Evolutionary conservation across 2,888 invertebrate species (phyloP).

Genomic region (Teleiodes luculella): DNA sequence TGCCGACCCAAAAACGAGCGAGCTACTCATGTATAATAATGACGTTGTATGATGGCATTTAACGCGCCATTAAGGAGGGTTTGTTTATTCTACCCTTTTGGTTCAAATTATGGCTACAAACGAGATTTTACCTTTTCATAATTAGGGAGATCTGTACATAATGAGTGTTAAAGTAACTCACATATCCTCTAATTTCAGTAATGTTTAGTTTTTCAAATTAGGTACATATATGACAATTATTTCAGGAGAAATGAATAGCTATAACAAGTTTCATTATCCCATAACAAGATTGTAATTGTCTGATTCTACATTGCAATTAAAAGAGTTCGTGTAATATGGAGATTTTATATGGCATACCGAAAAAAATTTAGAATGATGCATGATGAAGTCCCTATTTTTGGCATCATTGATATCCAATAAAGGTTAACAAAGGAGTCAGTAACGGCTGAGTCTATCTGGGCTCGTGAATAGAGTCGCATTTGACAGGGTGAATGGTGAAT

Average conservation of each 20-base stretch:
- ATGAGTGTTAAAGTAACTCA: neutral
- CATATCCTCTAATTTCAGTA: too few species aligned
- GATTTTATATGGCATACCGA: conserved; percentile 16
- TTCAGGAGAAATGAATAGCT: too few species aligned
- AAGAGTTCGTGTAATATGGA: neutral
- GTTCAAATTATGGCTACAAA: conserved; percentile 57
- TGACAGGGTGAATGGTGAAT: conserved; percentile 37
- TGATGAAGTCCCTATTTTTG: conserved; percentile 21
- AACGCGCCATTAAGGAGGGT: conserved; percentile 67
- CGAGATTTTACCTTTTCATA: conserved; percentile 29
- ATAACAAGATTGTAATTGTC: too few species aligned
- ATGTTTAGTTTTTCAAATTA: too few species aligned
- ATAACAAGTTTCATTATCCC: too few species aligned
- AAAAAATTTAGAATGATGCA: conserved; percentile 14
- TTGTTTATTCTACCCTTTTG: conserved; percentile 55
- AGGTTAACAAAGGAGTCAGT: conserved; percentile 30
- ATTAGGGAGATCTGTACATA: neutral
- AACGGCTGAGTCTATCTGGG: conserved; percentile 35
- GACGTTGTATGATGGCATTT: conserved; percentile 65
- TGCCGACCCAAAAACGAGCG: conserved; percentile 34
- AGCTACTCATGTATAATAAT: conserved; percentile 57
- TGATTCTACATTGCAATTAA: neutral
- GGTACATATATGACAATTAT: too few species aligned
- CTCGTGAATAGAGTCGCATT: conserved; percentile 31
- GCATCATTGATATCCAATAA: conserved; percentile 46